Percentiles rank a stretch among this genome's conserved stretches.
phyloP scores from a whole-genome alignment of 30 jellyfish, hydroid and myxozoan genomes.

The Aurelia aurita complex sp. Pacific region DNA sequence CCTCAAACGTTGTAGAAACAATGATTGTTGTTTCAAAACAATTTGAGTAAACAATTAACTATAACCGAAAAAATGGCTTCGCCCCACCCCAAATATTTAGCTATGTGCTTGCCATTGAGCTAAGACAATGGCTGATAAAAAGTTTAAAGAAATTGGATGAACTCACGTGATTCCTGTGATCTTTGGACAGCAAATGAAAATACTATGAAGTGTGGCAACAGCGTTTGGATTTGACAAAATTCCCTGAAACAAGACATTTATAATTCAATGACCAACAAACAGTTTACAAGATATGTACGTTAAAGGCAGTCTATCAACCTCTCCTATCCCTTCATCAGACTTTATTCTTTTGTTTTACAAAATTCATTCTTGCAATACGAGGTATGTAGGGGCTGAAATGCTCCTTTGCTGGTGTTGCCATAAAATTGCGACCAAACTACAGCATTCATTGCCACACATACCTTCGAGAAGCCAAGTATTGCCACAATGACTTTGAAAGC shows the following conservation, averaged over 20 bases:
- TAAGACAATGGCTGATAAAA: background rate
- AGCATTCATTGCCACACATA: background rate
- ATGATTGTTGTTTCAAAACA: no score
- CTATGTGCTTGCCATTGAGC: background rate
- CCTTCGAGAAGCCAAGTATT: conserved; percentile 27
- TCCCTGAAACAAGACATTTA: background rate
- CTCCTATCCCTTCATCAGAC: no score
- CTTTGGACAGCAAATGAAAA: background rate
- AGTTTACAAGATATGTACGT: background rate
- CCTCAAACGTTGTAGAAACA: no score
- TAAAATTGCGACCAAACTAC: no score
- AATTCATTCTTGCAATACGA: no score
- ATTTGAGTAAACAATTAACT: no score
- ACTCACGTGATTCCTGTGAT: background rate
- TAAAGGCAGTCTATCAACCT: no score
- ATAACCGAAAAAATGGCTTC: no score
- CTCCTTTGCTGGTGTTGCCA: no score
- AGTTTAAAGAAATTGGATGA: background rate
- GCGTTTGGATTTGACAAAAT: background rate
- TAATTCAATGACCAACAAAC: background rate
- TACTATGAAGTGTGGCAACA: background rate
- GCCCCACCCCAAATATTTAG: background rate
- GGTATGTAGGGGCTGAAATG: no score
- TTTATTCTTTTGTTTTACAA: no score
- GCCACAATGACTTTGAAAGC: background rate